Evolutionary conservation across 2,888 invertebrate species (phyloP).

Genomic region (Lasioglossum zephyrum): DNA sequence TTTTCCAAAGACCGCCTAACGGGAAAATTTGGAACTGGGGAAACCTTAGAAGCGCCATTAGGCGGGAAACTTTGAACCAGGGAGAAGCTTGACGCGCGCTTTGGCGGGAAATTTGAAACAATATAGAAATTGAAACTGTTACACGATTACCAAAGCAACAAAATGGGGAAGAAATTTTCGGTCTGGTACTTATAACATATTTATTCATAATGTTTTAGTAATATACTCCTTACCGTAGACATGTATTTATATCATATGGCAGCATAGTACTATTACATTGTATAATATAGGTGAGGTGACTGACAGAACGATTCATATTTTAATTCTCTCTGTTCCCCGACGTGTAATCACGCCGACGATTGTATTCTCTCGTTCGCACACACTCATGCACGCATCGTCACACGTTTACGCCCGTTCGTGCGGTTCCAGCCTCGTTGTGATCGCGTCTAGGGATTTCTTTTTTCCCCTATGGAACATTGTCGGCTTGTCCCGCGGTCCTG

Average conservation of each 20-base stretch:
- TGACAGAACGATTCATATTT: slow-evolving; percentile 80
- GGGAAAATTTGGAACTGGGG: background rate
- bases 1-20: background rate
- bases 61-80: background rate
- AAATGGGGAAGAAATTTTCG: background rate
- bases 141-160: background rate
- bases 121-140: background rate
- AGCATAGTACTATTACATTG: slow-evolving; percentile 84
- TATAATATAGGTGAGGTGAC: slow-evolving; percentile 82
- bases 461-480: slow-evolving; percentile 30
- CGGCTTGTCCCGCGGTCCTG: slow-evolving; percentile 29
- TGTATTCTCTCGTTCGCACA: slow-evolving; percentile 50
- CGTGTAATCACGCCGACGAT: slow-evolving; percentile 48
- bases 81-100: background rate
- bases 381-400: slow-evolving; percentile 25
- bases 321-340: slow-evolving; percentile 63
- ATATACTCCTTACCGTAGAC: slow-evolving; percentile 83
- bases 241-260: slow-evolving; percentile 84
- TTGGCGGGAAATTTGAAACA: too few species aligned
- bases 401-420: slow-evolving; percentile 5
- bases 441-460: slow-evolving; percentile 14
- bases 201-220: slow-evolving; percentile 80
- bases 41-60: background rate
- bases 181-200: slow-evolving; percentile 78
- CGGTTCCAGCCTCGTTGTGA: slow-evolving; percentile 29